Evolutionary conservation across 2,113 vertebrate genomes (phyloP).

Genomic region (Australoheros scitulus): DNA sequence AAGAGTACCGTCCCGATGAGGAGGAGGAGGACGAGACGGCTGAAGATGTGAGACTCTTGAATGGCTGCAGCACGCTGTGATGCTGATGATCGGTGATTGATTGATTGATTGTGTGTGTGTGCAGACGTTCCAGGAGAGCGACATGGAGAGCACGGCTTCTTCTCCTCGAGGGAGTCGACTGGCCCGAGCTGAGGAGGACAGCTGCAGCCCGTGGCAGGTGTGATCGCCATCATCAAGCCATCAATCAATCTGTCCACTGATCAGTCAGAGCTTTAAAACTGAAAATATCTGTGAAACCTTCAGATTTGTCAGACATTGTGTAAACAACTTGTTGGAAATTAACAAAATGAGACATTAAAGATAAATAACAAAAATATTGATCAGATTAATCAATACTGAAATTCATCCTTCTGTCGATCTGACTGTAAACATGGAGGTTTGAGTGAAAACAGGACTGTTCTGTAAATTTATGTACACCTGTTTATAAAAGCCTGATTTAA

Average conservation of each 20-base stretch:
- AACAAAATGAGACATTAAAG: neutral
- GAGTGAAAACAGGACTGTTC: neutral
- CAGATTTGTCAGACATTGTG: rapidly evolving
- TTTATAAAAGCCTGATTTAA: neutral
- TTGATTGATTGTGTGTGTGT: conserved; percentile 6
- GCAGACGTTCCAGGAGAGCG: conserved; percentile 93
- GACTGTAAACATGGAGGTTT: neutral
- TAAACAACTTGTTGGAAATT: neutral
- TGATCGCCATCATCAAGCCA: neutral
- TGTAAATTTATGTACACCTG: neutral
- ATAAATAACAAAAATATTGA: neutral
- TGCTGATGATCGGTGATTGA: neutral
- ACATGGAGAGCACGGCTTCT: conserved; percentile 91
- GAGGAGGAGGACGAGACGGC: conserved; percentile 96
- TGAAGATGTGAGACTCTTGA: conserved; percentile 78
- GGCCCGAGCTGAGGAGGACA: conserved; percentile 80
- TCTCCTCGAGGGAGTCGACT: conserved; percentile 86
- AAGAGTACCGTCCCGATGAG: conserved; percentile 94
- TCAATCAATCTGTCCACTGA: neutral
- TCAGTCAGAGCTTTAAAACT: neutral
- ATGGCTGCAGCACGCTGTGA: rapidly evolving
- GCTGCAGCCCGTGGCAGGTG: conserved; percentile 73
- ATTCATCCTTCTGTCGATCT: neutral
- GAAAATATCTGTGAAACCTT: neutral
- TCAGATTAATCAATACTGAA: no score